phyloP scores from a whole-genome alignment of 2,888 invertebrate genomes.

The Toxonevra muliebris region DNA sequence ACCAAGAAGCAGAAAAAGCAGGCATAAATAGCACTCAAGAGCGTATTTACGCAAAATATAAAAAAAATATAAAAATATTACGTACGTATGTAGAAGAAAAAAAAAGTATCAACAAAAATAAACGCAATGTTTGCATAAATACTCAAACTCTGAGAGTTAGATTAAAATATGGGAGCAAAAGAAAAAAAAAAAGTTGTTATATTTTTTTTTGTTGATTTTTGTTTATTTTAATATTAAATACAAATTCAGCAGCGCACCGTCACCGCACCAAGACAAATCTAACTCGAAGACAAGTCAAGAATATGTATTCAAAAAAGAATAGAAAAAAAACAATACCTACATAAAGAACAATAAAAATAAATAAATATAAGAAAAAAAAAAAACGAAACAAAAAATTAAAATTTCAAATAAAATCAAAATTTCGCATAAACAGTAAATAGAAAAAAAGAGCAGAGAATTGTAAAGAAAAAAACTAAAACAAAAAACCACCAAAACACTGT shows the following conservation, averaged over 20 bases:
- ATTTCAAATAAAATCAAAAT: constrained; percentile 4
- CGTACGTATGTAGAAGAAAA: no score
- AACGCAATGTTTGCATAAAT: no score
- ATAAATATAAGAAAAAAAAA: background rate
- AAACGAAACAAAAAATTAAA: background rate
- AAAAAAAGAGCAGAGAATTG: background rate
- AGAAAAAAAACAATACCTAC: background rate
- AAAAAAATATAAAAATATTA: no score
- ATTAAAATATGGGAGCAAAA: no score
- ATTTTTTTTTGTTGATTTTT: background rate
- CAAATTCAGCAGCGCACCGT: background rate
- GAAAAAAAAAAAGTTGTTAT: background rate
- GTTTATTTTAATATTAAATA: constrained; percentile 7
- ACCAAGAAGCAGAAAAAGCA: no score
- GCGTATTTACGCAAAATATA: no score
- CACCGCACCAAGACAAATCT: background rate
- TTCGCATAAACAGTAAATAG: constrained; percentile 2
- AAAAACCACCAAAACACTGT: background rate
- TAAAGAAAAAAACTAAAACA: background rate
- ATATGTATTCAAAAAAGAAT: background rate
- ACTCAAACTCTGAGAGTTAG: no score
- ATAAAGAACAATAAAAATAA: background rate
- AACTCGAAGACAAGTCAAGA: background rate
- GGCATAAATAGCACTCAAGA: no score
- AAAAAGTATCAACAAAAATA: no score